These are phyloP conservation scores for Ivindomyrus marchei DNA, from an alignment of 2,113 vertebrate genomes.

Conservation along the genomic window DNA sequence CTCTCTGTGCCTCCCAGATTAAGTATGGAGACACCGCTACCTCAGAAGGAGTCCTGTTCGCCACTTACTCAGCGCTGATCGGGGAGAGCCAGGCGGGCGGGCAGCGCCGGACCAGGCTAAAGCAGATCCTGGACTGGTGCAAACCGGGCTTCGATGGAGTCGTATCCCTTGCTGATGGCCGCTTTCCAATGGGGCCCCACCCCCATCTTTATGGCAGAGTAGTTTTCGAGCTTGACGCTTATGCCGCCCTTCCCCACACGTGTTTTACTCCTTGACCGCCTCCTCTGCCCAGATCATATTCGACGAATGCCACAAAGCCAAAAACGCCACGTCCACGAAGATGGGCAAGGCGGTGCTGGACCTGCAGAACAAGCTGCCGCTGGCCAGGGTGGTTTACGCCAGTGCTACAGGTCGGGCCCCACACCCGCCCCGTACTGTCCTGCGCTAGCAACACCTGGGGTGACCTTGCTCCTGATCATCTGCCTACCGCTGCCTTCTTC, in stretches of 20 bases:
- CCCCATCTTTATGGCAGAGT: background rate
- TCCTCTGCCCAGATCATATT: conserved; percentile 77
- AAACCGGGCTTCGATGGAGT: conserved; percentile 87
- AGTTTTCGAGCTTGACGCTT: background rate
- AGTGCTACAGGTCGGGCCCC: conserved; percentile 83
- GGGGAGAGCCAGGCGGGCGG: conserved; percentile 95
- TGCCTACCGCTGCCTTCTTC: background rate
- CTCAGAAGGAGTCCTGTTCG: conserved; percentile 96
- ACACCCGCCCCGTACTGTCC: background rate
- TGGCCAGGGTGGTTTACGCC: conserved; percentile 91
- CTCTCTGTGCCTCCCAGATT: conserved; percentile 62
- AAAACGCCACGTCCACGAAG: conserved; percentile 94
- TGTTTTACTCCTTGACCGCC: conserved; percentile 61
- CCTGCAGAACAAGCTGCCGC: conserved; percentile 89
- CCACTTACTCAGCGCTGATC: conserved; percentile 93
- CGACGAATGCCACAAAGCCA: conserved; percentile 99
- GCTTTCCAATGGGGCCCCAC: background rate
- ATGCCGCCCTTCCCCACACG: background rate
- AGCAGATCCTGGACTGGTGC: conserved; percentile 96
- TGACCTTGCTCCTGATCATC: background rate
- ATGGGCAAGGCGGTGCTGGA: conserved; percentile 97
- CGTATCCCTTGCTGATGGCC: conserved; percentile 71
- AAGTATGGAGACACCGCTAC: conserved; percentile 98
- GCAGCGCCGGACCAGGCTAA: conserved; percentile 85
- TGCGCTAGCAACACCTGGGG: background rate